A percentile compares a stretch with the other conserved stretches of the same genome.
phyloP scores from a whole-genome alignment of 2,888 invertebrate species.

The Beris chalybata region DNA sequence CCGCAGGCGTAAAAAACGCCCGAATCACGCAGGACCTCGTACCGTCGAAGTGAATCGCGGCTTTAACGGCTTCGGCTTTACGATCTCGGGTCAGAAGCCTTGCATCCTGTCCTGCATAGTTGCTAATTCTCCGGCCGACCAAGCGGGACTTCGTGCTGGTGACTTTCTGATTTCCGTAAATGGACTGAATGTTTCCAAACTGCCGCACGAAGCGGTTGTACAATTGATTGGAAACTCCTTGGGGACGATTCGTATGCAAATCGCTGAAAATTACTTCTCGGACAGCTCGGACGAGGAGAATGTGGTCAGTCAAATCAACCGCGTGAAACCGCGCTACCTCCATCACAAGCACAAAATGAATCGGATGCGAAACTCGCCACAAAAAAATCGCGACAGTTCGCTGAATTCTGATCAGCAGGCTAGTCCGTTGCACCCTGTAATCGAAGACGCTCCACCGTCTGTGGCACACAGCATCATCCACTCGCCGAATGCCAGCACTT shows the following conservation, averaged over 20 bases:
- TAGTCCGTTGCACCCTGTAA: slow-evolving; percentile 49
- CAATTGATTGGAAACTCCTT: slow-evolving; percentile 84
- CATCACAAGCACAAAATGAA: slow-evolving; percentile 61
- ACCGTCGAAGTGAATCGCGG: slow-evolving; percentile 82
- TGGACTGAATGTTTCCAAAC: slow-evolving; percentile 86
- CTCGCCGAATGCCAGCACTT: slow-evolving; percentile 46
- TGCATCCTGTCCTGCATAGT: slow-evolving; percentile 94
- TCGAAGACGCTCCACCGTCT: slow-evolving; percentile 49
- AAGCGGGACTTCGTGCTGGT: slow-evolving; percentile 86
- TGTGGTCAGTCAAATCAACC: slow-evolving; percentile 55
- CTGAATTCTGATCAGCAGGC: slow-evolving; percentile 39
- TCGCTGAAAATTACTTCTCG: slow-evolving; percentile 83
- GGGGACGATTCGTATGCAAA: slow-evolving; percentile 80
- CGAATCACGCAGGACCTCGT: slow-evolving; percentile 62
- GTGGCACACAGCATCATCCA: slow-evolving; percentile 45
- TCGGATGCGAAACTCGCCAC: slow-evolving; percentile 63
- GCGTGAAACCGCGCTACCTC: slow-evolving; percentile 54
- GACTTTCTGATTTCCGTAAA: slow-evolving; percentile 92
- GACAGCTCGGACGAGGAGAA: slow-evolving; percentile 82
- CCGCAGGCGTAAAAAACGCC: slow-evolving; percentile 63
- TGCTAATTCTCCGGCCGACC: slow-evolving; percentile 84
- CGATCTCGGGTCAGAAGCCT: slow-evolving; percentile 94
- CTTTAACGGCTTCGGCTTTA: slow-evolving; percentile 93
- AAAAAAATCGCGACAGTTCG: slow-evolving; percentile 50
- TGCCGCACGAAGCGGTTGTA: slow-evolving; percentile 92